These are phyloP conservation scores for Sepioteuthis lessoniana DNA, from an alignment of 2,888 invertebrate genomes.

Conservation along the genomic window DNA sequence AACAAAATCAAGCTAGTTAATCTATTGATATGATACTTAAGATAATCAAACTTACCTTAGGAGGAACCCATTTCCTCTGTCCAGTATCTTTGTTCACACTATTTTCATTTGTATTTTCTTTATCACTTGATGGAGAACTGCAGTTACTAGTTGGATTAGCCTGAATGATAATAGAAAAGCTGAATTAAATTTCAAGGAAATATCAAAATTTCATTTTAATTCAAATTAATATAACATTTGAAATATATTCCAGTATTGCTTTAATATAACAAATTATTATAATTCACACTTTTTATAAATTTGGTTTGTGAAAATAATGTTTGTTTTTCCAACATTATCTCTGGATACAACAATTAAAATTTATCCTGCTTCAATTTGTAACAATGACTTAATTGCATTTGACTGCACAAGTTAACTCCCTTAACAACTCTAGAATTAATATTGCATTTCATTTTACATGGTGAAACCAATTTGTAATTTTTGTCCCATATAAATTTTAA, in stretches of 20 bases:
- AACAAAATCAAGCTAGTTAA: not conserved
- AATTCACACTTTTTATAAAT: not conserved
- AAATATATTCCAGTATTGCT: not conserved
- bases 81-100: constrained; percentile 54
- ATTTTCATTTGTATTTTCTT: constrained; percentile 64
- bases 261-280: no score
- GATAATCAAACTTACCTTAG: constrained; percentile 63
- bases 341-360: no score
- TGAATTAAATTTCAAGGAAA: not conserved
- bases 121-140: constrained; percentile 73
- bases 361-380: no score
- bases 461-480: no score
- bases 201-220: not conserved
- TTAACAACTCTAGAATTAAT: no score
- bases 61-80: constrained; percentile 69
- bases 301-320: not conserved
- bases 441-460: no score
- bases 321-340: not conserved
- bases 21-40: not conserved
- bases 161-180: constrained; percentile 52
- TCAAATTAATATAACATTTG: not conserved
- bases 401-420: no score
- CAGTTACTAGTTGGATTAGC: constrained; percentile 67
- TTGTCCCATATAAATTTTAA: no score
- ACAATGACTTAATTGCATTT: no score